Evolutionary conservation across 2,113 vertebrate genomes (phyloP).

Genomic region (Plecotus auritus): DNA sequence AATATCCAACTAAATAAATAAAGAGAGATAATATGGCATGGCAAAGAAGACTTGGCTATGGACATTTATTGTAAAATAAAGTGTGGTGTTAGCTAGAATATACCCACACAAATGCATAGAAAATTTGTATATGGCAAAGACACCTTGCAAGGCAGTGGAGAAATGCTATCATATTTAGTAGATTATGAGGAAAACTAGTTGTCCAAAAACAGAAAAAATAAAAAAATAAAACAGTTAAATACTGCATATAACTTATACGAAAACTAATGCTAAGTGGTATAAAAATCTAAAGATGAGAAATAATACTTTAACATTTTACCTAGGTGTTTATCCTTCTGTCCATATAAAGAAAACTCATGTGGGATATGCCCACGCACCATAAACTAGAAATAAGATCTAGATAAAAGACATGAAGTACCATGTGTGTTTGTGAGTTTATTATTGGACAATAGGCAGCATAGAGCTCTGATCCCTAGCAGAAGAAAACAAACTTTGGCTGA

Average conservation of each 20-base stretch:
- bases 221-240: background rate
- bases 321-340: background rate
- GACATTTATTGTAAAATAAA: background rate
- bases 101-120: fast-evolving
- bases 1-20: background rate
- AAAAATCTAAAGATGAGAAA: background rate
- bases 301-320: background rate
- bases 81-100: background rate
- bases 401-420: background rate
- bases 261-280: background rate
- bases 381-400: background rate
- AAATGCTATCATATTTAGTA: background rate
- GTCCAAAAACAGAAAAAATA: background rate
- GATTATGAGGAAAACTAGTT: background rate
- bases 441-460: background rate
- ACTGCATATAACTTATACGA: background rate
- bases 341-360: background rate
- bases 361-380: background rate
- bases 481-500: background rate
- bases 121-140: too few relatives aligned
- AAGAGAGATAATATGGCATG: background rate
- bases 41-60: background rate
- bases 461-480: background rate
- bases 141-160: background rate
- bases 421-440: background rate